Percentiles rank a stretch among this genome's conserved stretches.
Conservation (phyloP, 2,797 vertebrate genomes). For the Rhinella marina region DNA sequence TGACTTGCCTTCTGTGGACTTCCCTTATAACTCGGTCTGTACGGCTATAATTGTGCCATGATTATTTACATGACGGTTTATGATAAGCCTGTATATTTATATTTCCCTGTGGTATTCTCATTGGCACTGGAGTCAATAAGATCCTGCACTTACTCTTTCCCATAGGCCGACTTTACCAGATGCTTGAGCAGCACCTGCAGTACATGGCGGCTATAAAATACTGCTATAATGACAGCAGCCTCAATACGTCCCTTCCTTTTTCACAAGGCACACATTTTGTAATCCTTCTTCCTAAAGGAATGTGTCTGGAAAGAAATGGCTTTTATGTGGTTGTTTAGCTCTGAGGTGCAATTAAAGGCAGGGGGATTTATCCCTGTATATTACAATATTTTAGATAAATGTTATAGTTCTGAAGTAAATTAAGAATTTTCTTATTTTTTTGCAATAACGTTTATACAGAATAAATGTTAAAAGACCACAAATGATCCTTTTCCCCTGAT, state of each 20-base stretch:
- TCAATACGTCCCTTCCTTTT: conserved; percentile 28
- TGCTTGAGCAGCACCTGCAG: conserved; percentile 50
- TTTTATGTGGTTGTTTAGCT: conserved; percentile 2
- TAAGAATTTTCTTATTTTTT: neutral
- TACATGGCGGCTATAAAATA: conserved; percentile 28
- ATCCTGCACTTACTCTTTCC: conserved; percentile 34
- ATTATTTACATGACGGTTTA: conserved; percentile 41
- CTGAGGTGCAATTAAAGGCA: neutral
- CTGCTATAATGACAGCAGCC: neutral
- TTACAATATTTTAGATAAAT: neutral
- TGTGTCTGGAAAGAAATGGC: conserved; percentile 28
- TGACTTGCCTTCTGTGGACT: conserved; percentile 1
- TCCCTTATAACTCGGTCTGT: neutral
- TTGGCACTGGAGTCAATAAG: conserved; percentile 28
- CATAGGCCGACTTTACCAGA: conserved; percentile 41
- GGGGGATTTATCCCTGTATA: neutral
- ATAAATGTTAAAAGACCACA: neutral
- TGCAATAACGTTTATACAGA: neutral
- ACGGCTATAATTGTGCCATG: conserved; percentile 35
- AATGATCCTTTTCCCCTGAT: neutral
- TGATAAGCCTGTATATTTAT: conserved; percentile 39
- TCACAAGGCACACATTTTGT: neutral
- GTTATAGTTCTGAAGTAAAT: neutral
- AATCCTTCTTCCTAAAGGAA: conserved; percentile 40
- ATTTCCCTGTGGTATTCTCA: conserved; percentile 6